Percentiles rank a stretch among this genome's conserved stretches.
phyloP scores from a whole-genome alignment of 1,140 invertebrate genomes.

The Caenorhabditis tropicalis region DNA sequence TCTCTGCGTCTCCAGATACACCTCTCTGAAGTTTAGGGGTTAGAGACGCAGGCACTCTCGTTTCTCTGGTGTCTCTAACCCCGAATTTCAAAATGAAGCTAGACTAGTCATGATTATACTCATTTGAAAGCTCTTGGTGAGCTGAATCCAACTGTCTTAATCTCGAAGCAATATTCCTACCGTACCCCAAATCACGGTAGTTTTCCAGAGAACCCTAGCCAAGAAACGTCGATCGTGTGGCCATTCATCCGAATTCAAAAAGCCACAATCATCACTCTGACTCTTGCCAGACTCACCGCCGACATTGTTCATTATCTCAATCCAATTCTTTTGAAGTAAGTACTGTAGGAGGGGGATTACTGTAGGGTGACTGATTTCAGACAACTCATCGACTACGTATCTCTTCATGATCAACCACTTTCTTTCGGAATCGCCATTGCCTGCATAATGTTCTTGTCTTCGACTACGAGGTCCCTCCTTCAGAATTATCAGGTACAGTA shows the following conservation, averaged over 20 bases:
- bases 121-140: no score
- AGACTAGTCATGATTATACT: no score
- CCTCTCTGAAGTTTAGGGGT: no score
- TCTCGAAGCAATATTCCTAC: no score
- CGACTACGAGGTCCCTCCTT: not conserved
- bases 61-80: no score
- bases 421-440: constrained; percentile 30
- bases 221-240: constrained; percentile 29
- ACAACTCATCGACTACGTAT: constrained; percentile 36
- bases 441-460: constrained; percentile 32
- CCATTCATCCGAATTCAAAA: constrained; percentile 31
- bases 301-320: constrained; percentile 37
- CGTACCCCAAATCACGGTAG: not conserved
- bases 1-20: no score
- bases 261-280: not conserved
- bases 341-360: no score
- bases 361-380: no score
- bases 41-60: no score
- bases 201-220: not conserved
- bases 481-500: constrained; percentile 20
- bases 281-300: constrained; percentile 1
- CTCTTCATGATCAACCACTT: constrained; percentile 13
- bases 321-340: constrained; percentile 35
- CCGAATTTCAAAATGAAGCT: no score
- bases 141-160: no score